Evolutionary conservation across 2,888 invertebrate genomes (phyloP), one percentile per base, ranked within the genome.

Genomic region (Tricholauxania praeusta): DNA sequence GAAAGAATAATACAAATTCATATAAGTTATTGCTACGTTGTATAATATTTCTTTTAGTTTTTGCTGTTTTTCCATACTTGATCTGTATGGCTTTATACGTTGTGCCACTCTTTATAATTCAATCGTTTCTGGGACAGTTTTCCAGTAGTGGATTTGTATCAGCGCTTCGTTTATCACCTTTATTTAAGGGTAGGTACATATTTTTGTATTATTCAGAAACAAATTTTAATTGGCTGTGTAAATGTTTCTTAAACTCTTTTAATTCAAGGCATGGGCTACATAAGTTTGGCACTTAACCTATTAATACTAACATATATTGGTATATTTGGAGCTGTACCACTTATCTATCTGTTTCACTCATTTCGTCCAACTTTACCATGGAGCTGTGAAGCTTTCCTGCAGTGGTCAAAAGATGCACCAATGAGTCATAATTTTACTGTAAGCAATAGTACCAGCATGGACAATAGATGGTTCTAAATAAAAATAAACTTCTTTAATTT

Each of bases 81-180:
- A 12, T 94, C 75, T 94, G 94, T 81, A 88, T 96, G 78, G 87
- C 93, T 19, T 87, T 94, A 67, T 96, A 94, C 81, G 94, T 95
- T 15, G 92, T 96, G 60, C 96, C 96, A 0, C 89, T 96, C 75
- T 93, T 96, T 83, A 94, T 96, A 82, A 89, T 96, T 88, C 96
- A 96, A 86, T 92, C 94, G 0, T 92, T 93, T 14, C 89, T 96
- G 81, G 96, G 96, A 47, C 96, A 96, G 84, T 94, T 95, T 85
- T 90, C 94, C n/a, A 93, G 93, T 80, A 92, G 92, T 67, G 94
- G 95, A 77, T 94, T 94, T 78, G 91, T 95, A 80, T 93, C 94
- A 14, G 90, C 94, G 65, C 95, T 95, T 88, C 92, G 92, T 78
- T 91, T 94, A 75, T 91, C 92, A 73, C 96, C 96, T 2, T 88